These are phyloP conservation scores for Lepilemur septentrionalis DNA, from an alignment of 2,797 vertebrate species.

Conservation along the genomic window DNA sequence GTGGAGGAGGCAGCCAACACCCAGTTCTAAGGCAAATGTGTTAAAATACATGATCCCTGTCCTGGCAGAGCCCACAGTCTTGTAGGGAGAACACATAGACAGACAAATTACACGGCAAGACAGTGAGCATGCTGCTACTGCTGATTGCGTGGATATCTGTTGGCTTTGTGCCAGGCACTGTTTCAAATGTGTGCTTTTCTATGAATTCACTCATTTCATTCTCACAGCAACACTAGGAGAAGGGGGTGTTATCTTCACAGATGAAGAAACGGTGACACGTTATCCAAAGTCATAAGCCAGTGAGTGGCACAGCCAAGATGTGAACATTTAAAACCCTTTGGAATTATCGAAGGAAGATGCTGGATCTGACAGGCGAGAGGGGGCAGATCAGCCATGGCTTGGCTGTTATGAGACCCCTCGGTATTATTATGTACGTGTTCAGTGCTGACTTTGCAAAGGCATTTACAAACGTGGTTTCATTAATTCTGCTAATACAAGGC, in stretches of 20 bases:
- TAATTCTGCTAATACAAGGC: neutral
- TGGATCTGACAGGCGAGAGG: neutral
- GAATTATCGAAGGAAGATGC: neutral
- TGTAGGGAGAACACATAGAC: rapidly evolving
- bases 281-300: neutral
- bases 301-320: neutral
- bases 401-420: neutral
- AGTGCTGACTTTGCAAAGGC: neutral
- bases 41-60: no score
- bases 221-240: neutral
- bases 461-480: neutral
- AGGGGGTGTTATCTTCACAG: neutral
- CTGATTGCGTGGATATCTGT: rapidly evolving
- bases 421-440: neutral
- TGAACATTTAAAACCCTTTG: neutral
- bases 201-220: neutral
- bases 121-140: rapidly evolving
- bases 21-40: neutral
- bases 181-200: neutral
- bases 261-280: neutral
- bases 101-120: rapidly evolving
- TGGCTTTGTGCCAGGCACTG: neutral
- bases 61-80: rapidly evolving
- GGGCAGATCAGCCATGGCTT: neutral
- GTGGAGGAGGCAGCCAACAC: rapidly evolving